These are phyloP conservation scores for Ophthalmotilapia sp. DNA, from an alignment of 2,113 vertebrate genomes.

Conservation along the genomic window DNA sequence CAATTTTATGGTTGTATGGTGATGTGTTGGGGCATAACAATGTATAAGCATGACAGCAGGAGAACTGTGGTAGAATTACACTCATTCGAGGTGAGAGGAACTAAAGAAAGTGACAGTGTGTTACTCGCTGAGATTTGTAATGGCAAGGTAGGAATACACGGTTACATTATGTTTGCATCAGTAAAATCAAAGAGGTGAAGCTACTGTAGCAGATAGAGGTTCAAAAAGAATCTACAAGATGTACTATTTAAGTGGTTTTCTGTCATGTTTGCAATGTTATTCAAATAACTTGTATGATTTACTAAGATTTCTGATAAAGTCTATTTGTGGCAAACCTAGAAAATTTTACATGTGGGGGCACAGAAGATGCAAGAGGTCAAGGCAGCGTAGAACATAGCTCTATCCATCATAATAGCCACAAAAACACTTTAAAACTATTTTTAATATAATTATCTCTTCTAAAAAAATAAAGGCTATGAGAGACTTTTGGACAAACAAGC, in stretches of 20 bases:
- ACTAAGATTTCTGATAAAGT: background rate
- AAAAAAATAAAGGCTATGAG: background rate
- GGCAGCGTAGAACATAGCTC: background rate
- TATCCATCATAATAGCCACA: background rate
- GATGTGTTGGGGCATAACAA: background rate
- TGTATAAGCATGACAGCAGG: background rate
- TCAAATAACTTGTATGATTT: background rate
- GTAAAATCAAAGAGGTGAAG: background rate
- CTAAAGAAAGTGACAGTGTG: background rate
- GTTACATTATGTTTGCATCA: background rate
- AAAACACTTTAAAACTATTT: background rate
- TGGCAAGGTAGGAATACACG: background rate
- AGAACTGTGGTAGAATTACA: background rate
- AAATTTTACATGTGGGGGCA: background rate
- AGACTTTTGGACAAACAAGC: background rate
- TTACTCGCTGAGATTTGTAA: background rate
- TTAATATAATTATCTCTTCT: background rate
- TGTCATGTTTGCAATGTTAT: background rate
- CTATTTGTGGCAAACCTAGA: fast-evolving
- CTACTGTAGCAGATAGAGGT: background rate
- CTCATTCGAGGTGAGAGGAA: background rate
- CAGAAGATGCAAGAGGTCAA: background rate
- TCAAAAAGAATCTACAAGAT: background rate
- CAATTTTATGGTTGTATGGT: background rate
- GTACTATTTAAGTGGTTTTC: background rate